Evolutionary conservation across 2,888 invertebrate species (phyloP).

Genomic region (Eudemis profundana): DNA sequence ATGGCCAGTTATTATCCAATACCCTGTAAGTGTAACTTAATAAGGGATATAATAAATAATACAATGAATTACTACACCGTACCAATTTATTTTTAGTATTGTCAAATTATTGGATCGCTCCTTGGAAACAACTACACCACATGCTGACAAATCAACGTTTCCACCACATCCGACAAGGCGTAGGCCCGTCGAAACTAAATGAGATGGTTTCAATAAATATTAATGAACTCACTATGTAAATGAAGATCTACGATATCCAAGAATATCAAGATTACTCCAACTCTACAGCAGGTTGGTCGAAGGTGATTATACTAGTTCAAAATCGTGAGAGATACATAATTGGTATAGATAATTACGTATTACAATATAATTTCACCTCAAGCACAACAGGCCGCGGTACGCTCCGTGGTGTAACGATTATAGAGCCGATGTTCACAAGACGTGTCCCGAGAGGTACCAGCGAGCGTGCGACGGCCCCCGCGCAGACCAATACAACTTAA

Average conservation of each 20-base stretch:
- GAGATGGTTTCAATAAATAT: constrained; percentile 48
- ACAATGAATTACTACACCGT: constrained; percentile 70
- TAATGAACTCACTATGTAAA: constrained; percentile 43
- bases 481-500: constrained; percentile 22
- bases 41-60: constrained; percentile 28
- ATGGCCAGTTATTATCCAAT: no score
- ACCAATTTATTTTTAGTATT: constrained; percentile 80
- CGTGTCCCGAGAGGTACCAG: background rate
- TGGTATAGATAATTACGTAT: background rate
- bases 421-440: background rate
- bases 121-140: constrained; percentile 48
- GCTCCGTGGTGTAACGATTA: background rate
- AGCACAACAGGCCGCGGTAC: constrained; percentile 9
- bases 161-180: constrained; percentile 32
- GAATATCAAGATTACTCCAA: constrained; percentile 17
- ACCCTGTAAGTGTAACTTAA: background rate
- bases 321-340: constrained; percentile 23
- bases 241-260: constrained; percentile 35
- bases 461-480: constrained; percentile 10
- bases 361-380: constrained; percentile 4
- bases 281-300: constrained; percentile 22
- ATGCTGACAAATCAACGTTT: constrained; percentile 47
- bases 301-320: constrained; percentile 11
- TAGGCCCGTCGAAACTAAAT: constrained; percentile 44
- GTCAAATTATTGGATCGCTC: constrained; percentile 70